Evolutionary conservation across 1,140 invertebrate species (phyloP).

Genomic region (Melanaphis sacchari): DNA sequence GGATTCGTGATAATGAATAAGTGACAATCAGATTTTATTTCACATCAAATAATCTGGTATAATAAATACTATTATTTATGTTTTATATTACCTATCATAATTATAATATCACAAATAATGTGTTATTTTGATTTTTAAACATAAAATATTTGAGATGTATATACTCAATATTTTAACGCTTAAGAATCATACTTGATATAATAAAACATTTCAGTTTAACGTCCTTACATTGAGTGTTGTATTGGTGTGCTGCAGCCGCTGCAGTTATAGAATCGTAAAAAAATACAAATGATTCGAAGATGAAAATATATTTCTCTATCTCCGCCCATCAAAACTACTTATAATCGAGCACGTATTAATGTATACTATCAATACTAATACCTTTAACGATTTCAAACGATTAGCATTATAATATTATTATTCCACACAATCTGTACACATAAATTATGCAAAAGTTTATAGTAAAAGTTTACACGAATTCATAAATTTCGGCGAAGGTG

Average conservation of each 20-base stretch:
- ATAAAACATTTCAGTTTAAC: no score
- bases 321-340: accelerated
- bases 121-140: neutral
- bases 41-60: neutral
- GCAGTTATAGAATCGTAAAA: no score
- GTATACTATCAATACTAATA: neutral
- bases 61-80: no score
- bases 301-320: neutral
- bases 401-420: no score
- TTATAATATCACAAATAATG: neutral
- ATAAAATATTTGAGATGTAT: neutral
- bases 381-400: neutral
- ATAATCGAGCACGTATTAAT: neutral
- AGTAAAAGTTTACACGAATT: neutral
- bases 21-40: neutral
- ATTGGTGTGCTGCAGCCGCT: no score
- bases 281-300: neutral
- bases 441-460: neutral
- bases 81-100: no score
- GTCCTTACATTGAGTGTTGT: no score
- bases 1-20: no score
- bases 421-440: no score
- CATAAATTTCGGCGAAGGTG: no score
- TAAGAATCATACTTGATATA: neutral
- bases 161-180: no score